Evolutionary conservation across 2,888 invertebrate species (phyloP), one percentile per base, ranked within the genome.

Genomic region (Clitarchus hookeri): DNA sequence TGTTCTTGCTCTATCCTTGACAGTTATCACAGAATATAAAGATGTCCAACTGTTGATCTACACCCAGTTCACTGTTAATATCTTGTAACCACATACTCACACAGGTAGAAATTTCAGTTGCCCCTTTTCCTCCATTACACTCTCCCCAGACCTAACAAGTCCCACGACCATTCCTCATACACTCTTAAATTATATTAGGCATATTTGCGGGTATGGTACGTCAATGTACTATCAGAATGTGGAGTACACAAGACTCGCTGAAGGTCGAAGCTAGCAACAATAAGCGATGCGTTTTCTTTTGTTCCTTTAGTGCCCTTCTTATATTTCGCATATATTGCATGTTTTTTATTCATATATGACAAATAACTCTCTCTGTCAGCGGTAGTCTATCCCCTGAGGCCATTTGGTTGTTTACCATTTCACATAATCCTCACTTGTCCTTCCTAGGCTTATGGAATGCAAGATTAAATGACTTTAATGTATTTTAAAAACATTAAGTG

Each of bases 251-350:
- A 36, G 12, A 80, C 80, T 36, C 80, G 80, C 36, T 80, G 80
- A 13, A 80, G 13, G 26, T 80, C 80, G 36, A 80, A 80, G 19
- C 80, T 80, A 80, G 80, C 80, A 36, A 82, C 82, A 82, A 82
- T 44, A 44, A 82, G 36, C n/a, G 27, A 82, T 82, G 27, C 0
- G 82, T 82, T 82, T 82, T 36, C 82, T 82, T 82, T 82, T 44
- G 44, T 44, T 19, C 16, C 44, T 44, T 82, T 27, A 27, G 27
- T 36, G 27, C 9, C 44, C 36, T 36, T 19, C 36, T 36, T 80
- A 11, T 26, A 26, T 13, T 36, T 19, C 82, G 36, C 19, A 27
- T 36, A 36, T 36, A 27, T 27, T 26, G 82, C 16, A 27, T 82
- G 27, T 27, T 82, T 82, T 82, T 82, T 27, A 36, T 82, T 82